Evolutionary conservation across 2,113 vertebrate species (phyloP), one percentile per base, ranked within the genome.

Genomic region (Epinephelus fuscoguttatus): DNA sequence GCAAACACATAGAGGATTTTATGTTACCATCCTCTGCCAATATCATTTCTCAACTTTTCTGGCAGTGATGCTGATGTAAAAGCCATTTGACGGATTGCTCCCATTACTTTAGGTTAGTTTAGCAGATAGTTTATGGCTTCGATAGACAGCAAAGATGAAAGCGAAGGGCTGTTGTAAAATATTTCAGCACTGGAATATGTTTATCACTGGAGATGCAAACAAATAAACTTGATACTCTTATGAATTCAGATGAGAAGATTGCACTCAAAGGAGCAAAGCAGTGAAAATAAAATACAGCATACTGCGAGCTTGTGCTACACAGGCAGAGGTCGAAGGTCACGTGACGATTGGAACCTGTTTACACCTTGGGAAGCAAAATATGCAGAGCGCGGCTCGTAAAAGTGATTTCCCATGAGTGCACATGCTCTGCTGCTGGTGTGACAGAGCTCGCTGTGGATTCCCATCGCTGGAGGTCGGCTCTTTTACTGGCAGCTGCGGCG

Each of bases 1-100:
- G 77, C 76, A 83, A 88, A 89, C 86, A 86, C 82, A 89, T 74
- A 13, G 56, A 84, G 4, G 80, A 82, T 91, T 88, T 91, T 90
- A 82, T 90, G 82, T 85, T 81, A 69, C 88, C 66, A 56, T 82
- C 71, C 75, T 70, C 75, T 84, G 89, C 89, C 91, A 91, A 81
- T 82, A 84, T 82, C 42, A 76, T 92, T 91, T 90, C 76, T 86
- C 88, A 89, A 84, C 47, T 59, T 81, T 83, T 82, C 82, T 91
- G 90, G 85, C 84, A 69, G 40, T 18, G 59, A 64, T 25, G 13
- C 52, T 80, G 62, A 81, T 63, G 57, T 73, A 59, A 87, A 88
- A 85, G 45, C 70, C 80, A 80, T 78, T 87, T 87, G 77, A 90
- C 86, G 70, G 74, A 87, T 85, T 68, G 10, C 52, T 72, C 61